phyloP scores from a whole-genome alignment of 23 tunicate genomes.

The Botrylloides violaceus region DNA sequence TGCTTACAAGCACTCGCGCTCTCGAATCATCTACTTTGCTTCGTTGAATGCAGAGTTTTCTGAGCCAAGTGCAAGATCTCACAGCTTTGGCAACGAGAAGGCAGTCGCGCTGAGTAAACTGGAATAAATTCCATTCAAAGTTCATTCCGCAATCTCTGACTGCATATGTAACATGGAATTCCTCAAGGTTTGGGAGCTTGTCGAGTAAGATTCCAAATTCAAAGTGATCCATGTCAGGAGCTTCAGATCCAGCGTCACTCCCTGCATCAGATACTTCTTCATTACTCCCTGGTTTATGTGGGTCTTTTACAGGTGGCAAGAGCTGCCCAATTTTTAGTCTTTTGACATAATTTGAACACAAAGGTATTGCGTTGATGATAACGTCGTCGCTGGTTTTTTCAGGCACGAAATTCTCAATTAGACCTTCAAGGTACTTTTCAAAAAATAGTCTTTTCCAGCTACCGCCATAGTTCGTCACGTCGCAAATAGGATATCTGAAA shows the following conservation, averaged over 20 bases:
- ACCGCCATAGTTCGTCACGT: slow-evolving; percentile 67
- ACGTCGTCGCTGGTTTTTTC: slow-evolving; percentile 46
- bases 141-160: slow-evolving; percentile 98
- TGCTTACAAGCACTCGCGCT: slow-evolving; percentile 52
- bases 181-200: slow-evolving; percentile 64
- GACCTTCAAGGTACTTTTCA: slow-evolving; percentile 63
- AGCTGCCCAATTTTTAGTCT: slow-evolving; percentile 68
- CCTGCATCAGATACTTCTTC: slow-evolving; percentile 67
- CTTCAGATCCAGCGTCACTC: slow-evolving; percentile 66
- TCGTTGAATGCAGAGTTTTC: slow-evolving; percentile 47
- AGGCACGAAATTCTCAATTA: slow-evolving; percentile 91
- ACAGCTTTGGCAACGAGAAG: slow-evolving; percentile 50
- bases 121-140: slow-evolving; percentile 92
- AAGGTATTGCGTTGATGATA: slow-evolving; percentile 48
- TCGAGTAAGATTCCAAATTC: slow-evolving; percentile 51
- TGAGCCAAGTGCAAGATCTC: slow-evolving; percentile 44
- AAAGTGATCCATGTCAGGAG: slow-evolving; percentile 81
- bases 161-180: slow-evolving; percentile 48
- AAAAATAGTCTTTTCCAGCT: slow-evolving; percentile 94
- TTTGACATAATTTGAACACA: slow-evolving; percentile 51
- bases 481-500: slow-evolving; percentile 54
- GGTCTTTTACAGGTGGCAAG: slow-evolving; percentile 75
- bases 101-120: slow-evolving; percentile 91
- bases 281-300: slow-evolving; percentile 10
- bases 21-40: slow-evolving; percentile 83